Base-by-base conservation (phyloP, 64 coral and sea anemone genomes). In the Exaiptasia diaphana region DNA sequence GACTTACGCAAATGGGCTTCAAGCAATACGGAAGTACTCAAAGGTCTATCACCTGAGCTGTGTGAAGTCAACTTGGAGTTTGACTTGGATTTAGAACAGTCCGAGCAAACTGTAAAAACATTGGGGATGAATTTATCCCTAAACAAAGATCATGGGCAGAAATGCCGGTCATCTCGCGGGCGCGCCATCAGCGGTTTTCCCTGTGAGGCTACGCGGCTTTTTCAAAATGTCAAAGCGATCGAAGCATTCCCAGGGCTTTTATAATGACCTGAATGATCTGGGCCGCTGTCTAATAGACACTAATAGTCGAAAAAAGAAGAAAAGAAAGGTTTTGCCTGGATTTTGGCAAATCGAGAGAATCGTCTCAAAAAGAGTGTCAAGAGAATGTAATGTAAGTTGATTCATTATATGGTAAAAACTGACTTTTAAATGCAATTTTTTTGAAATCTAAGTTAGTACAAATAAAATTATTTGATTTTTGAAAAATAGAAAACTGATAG, bases 51-150 rank as follows among this genome's bases (percentile, higher is more conserved):
- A 24, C 38, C 68, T 1, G 41, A 71, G 37, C 68, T 39, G 36
- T 71, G 68, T 11, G 14, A 71, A 37, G 31, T 71, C 6, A 71
- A 25, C 36, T 30, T 23, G 15, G 64, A 68, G 0, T 10, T 71
- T 33, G 68, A 38, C 68, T 38, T 68, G 20, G 38, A 68, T 20
- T 68, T 33, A 26, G 64, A 68, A 40, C 64, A 68, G 23, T 68
- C 64, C 34, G 30, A 57, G 20, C 3, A 57, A 6, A 21, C 27
- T 25, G 2, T 57, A 6, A 57, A 57, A 25, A 57, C 53, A 22
- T 68, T 68, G 20, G 38, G 64, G 20, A 33, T 68, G 64, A 9
- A 68, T 26, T 31, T 68, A 9, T 68, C 25, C 20, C 64, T 1
- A 1, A 14, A 30, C 30, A 57, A 57, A 17, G 53, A 57, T 57